Conservation (phyloP, 2,797 vertebrate species). For the Microctenopoma stevenorrisi region DNA sequence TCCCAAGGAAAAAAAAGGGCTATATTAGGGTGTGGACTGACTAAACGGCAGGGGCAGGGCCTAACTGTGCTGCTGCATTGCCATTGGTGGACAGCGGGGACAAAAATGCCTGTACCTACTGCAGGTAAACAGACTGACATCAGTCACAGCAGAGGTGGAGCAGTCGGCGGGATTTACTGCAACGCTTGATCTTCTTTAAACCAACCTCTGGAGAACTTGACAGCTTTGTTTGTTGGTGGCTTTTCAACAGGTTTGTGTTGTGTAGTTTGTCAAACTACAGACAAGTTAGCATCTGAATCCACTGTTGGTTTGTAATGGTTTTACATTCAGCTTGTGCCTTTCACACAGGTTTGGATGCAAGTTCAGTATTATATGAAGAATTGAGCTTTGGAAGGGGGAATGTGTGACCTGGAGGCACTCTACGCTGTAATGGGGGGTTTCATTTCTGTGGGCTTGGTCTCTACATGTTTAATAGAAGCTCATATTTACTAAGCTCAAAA, state of each 20-base stretch:
- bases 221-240: constrained; percentile 9
- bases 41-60: constrained; percentile 70
- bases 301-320: constrained; percentile 16
- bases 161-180: constrained; percentile 62
- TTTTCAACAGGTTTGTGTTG: constrained; percentile 56
- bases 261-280: constrained; percentile 1
- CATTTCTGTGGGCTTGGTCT: constrained; percentile 45
- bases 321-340: not conserved
- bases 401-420: not conserved
- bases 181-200: constrained; percentile 11
- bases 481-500: constrained; percentile 51
- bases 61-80: constrained; percentile 54
- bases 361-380: constrained; percentile 16
- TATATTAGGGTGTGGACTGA: constrained; percentile 75
- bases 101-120: constrained; percentile 85
- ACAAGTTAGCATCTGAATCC: not conserved
- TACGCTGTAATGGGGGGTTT: constrained; percentile 16
- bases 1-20: constrained; percentile 36
- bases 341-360: not conserved
- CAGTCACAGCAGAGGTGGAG: constrained; percentile 60
- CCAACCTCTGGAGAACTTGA: constrained; percentile 15
- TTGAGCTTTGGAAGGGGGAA: not conserved
- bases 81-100: constrained; percentile 83
- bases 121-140: constrained; percentile 84
- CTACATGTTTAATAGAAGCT: constrained; percentile 52